phyloP scores from a whole-genome alignment of 2,888 invertebrate genomes.

The Hoplodrina ambigua region DNA sequence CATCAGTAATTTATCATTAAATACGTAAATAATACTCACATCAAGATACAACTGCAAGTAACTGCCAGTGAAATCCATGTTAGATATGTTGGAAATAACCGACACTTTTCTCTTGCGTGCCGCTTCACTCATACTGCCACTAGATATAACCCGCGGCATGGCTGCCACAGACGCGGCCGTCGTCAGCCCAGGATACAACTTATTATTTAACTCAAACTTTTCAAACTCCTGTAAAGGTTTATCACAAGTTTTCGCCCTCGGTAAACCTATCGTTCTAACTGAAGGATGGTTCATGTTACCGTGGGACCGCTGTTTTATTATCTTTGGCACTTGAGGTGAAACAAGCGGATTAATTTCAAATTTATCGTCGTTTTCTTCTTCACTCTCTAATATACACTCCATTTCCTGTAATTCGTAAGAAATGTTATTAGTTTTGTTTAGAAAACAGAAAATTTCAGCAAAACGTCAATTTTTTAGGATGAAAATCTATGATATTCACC shows the following conservation, averaged over 20 bases:
- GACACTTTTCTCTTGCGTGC: conserved; percentile 91
- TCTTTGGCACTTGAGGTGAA: conserved; percentile 79
- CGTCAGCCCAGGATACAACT: conserved; percentile 77
- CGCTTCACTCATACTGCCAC: conserved; percentile 88
- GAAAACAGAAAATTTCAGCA: not conserved
- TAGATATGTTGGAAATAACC: conserved; percentile 93
- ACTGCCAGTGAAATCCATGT: conserved; percentile 94
- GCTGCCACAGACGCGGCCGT: conserved; percentile 86
- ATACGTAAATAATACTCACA: conserved; percentile 77
- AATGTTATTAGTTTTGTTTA: not conserved
- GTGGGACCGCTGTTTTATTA: conserved; percentile 82
- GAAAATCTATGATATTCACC: conserved; percentile 67
- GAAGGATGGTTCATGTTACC: conserved; percentile 86
- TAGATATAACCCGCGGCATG: conserved; percentile 87
- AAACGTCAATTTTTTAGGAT: not conserved
- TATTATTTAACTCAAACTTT: conserved; percentile 72
- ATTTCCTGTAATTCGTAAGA: conserved; percentile 89
- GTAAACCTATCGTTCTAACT: conserved; percentile 83
- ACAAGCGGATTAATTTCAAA: conserved; percentile 87
- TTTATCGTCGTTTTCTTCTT: conserved; percentile 91
- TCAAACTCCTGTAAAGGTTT: conserved; percentile 83
- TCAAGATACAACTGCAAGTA: conserved; percentile 93
- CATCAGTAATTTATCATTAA: too few relatives aligned
- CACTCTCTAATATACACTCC: conserved; percentile 92
- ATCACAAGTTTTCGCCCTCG: conserved; percentile 87